Evolutionary conservation across 2,888 invertebrate species (phyloP).

Genomic region (Cephus runcator): DNA sequence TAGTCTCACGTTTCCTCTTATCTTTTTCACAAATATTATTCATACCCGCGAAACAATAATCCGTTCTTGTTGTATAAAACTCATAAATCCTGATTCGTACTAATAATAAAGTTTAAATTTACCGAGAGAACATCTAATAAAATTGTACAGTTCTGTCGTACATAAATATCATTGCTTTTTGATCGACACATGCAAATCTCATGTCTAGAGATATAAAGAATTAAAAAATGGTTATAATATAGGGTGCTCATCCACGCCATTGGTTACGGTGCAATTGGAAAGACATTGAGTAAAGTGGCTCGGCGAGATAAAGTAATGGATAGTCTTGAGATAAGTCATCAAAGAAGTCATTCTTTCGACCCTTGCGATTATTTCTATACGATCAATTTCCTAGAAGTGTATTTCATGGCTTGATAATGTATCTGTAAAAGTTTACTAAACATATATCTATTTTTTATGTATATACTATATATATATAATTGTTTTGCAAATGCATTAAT

Average conservation of each 20-base stretch:
- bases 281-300: not conserved
- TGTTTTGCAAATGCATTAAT: not conserved
- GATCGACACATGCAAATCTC: not conserved
- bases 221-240: not conserved
- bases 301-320: not conserved
- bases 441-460: not conserved
- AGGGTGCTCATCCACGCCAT: not conserved
- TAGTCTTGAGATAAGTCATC: not conserved
- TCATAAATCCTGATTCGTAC: not conserved
- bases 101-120: not conserved
- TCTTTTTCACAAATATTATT: too few relatives aligned
- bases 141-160: too few relatives aligned
- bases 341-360: not conserved
- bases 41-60: not conserved
- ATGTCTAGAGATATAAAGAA: not conserved
- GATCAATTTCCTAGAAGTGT: not conserved
- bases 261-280: not conserved
- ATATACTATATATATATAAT: not conserved
- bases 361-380: not conserved
- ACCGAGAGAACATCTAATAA: not conserved
- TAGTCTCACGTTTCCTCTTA: too few relatives aligned
- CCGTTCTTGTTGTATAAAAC: not conserved
- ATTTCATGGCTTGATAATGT: not conserved
- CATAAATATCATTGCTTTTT: too few relatives aligned
- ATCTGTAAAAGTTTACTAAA: not conserved